Evolutionary conservation across 1,140 invertebrate species (phyloP), one percentile per base, ranked within the genome.

Genomic region (Listronotus oregonensis): DNA sequence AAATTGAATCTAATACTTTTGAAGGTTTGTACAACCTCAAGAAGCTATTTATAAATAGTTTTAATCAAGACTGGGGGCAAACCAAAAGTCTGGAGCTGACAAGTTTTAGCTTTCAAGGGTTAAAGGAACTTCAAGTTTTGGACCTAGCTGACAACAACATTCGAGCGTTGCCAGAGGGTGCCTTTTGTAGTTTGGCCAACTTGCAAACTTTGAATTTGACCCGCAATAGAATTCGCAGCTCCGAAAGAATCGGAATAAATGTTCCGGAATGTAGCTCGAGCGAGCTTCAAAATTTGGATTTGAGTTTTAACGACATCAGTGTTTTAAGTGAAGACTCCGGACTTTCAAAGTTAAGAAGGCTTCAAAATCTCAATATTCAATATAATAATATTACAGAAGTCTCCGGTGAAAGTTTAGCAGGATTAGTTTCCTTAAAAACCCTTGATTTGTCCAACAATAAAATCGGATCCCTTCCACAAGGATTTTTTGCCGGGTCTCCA

Each of bases 401-500:
- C 57, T 89, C 88, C 37, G 87, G 88, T 52, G 88, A 90, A 73
- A 86, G 91, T 11, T 83, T 95, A 55, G 83, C 86, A 31, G 90
- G 91, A 6, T 82, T 95, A 21, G 85, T 85, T 7, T 88, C 87
- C 27, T 80, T 96, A 66, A 83, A 88, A 66, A 85, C 91, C 17
- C 83, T 96, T 15, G 94, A 96, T 81, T 83, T 94, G 77, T 93
- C 92, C 49, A 86, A 90, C 75, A 96, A 96, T 75, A 85, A 86
- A 55, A 79, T 96, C 69, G 85, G 87, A 60, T 85, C 85, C 0
- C 73, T 95, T 72, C 92, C 92, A 0, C 88, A 91, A 69, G 86
- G 87, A 0, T 73, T 95, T 31, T 95, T 95, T 74, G 86, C 86
- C 8, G 87, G 88, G 65, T 88, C 87, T 37, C 84, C 86, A 67